These are phyloP conservation scores for Oncorhynchus masou DNA, from an alignment of 2,113 vertebrate species.

Conservation along the genomic window DNA sequence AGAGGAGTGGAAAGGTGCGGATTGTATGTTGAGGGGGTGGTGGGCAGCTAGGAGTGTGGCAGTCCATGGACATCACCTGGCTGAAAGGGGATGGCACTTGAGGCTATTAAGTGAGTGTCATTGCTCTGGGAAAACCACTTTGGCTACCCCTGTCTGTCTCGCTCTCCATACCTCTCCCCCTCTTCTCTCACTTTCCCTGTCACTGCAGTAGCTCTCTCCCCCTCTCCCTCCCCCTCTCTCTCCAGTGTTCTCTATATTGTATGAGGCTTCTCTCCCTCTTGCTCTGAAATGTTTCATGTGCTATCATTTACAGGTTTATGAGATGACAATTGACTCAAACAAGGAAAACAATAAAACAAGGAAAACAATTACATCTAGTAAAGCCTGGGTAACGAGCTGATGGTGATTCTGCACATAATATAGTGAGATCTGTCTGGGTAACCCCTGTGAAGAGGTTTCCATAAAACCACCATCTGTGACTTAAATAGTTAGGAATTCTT, in stretches of 20 bases:
- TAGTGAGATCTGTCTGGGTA: slow-evolving; percentile 44
- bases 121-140: background rate
- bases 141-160: background rate
- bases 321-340: slow-evolving; percentile 45
- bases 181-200: background rate
- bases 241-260: background rate
- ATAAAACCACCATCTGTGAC: slow-evolving; percentile 45
- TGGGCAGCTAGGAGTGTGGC: background rate
- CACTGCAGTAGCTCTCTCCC: background rate
- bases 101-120: slow-evolving; percentile 23
- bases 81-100: slow-evolving; percentile 11
- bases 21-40: background rate
- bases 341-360: slow-evolving; percentile 49
- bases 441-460: slow-evolving; percentile 45
- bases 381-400: slow-evolving; percentile 40
- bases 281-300: background rate
- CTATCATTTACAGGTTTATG: slow-evolving; percentile 53
- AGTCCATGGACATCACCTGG: slow-evolving; percentile 8
- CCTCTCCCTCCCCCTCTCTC: slow-evolving; percentile 17
- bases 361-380: slow-evolving; percentile 26
- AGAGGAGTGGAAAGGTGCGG: slow-evolving; percentile 9
- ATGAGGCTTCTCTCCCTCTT: too few species aligned
- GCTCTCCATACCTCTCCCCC: background rate
- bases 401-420: slow-evolving; percentile 36
- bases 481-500: slow-evolving; percentile 7